Conservation (phyloP, 1,140 invertebrate genomes). For the Aleiodes sp. region DNA sequence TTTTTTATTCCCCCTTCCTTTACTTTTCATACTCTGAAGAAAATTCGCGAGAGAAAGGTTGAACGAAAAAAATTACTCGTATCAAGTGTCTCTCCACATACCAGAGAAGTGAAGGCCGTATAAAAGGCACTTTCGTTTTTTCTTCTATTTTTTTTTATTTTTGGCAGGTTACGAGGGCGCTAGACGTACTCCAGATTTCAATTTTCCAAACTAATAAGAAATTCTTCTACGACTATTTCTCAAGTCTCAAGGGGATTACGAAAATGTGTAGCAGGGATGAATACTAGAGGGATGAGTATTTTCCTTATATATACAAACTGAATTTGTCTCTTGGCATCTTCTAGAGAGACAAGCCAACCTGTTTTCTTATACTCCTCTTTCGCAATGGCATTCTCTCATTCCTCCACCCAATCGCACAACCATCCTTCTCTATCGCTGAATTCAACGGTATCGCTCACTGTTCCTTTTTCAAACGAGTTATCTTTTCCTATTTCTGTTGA, state of each 20-base stretch:
- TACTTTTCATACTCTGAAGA: too few relatives aligned
- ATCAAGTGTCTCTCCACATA: background rate
- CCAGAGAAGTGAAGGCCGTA: background rate
- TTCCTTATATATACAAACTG: slow-evolving; percentile 28
- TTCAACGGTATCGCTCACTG: slow-evolving; percentile 23
- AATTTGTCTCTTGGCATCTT: slow-evolving; percentile 38
- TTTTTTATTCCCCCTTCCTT: too few relatives aligned
- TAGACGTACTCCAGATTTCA: slow-evolving; percentile 47
- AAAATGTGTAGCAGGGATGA: slow-evolving; percentile 29
- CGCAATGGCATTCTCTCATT: slow-evolving; percentile 26
- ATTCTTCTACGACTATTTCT: slow-evolving; percentile 56
- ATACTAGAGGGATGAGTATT: slow-evolving; percentile 1
- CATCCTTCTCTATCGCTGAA: slow-evolving; percentile 22
- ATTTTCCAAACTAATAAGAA: slow-evolving; percentile 58
- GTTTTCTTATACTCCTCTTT: slow-evolving; percentile 10
- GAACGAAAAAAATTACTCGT: background rate
- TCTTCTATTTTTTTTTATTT: background rate
- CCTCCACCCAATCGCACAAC: slow-evolving; percentile 31
- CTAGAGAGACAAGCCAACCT: slow-evolving; percentile 28
- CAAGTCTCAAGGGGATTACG: slow-evolving; percentile 33
- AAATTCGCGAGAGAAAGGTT: too few relatives aligned
- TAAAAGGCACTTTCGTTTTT: background rate
- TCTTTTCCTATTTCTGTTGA: slow-evolving; percentile 43
- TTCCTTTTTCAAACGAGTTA: slow-evolving; percentile 43
- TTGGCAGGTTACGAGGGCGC: slow-evolving; percentile 16